A percentile compares a stretch with the other conserved stretches of the same genome.
Conservation (phyloP, 2,888 invertebrate genomes). For the Glaucopsyche alexis region DNA sequence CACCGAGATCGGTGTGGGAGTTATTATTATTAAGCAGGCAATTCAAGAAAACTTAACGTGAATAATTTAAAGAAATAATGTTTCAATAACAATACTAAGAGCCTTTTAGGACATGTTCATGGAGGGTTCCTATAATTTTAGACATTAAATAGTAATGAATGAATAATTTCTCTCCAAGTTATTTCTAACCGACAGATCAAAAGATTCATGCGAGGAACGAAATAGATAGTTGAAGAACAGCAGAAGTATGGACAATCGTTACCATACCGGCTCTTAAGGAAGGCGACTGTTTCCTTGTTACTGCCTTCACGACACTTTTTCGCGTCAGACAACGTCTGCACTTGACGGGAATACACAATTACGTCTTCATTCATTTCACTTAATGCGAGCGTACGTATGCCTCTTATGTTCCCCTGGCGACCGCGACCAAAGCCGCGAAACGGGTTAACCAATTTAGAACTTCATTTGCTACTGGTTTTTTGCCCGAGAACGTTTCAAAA, state of each 20-base stretch:
- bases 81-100: no score
- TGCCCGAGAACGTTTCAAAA: background rate
- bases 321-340: background rate
- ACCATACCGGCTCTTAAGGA: background rate
- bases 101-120: no score
- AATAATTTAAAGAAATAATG: background rate
- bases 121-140: no score
- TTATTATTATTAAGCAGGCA: background rate
- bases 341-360: background rate
- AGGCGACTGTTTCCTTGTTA: background rate
- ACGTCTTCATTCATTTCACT: slow-evolving; percentile 12
- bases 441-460: slow-evolving; percentile 21
- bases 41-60: background rate
- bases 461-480: slow-evolving; percentile 19
- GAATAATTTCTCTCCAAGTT: no score
- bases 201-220: no score
- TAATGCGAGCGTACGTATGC: slow-evolving; percentile 20
- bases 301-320: background rate
- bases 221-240: background rate
- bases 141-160: no score
- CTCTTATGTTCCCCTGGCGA: slow-evolving; percentile 1
- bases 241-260: background rate
- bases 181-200: no score
- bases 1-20: no score
- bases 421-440: background rate